Percentiles rank a stretch among this genome's conserved stretches.
These are phyloP conservation scores for Nasua narica DNA, from an alignment of 2,797 vertebrate species.

Conservation along the genomic window DNA sequence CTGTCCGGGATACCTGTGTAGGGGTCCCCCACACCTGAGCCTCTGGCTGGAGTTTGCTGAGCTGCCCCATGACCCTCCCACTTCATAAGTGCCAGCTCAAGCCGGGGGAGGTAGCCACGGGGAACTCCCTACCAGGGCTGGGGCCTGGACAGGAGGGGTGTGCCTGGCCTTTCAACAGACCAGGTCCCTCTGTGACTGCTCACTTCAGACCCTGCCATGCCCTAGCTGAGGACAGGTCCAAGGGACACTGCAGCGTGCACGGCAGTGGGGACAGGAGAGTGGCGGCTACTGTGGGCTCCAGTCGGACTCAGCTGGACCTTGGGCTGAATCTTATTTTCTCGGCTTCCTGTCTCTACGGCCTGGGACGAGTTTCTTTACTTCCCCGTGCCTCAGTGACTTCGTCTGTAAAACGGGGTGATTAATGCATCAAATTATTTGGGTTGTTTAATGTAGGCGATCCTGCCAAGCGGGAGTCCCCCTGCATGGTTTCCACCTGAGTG, in stretches of 20 bases:
- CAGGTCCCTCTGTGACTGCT: neutral
- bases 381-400: neutral
- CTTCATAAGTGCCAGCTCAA: neutral
- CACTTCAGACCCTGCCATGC: neutral
- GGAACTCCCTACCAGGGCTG: neutral
- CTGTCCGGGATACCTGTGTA: neutral
- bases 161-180: neutral
- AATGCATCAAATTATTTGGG: neutral
- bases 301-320: neutral
- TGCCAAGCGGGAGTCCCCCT: neutral
- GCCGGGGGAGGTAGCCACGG: fast-evolving
- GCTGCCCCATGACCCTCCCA: neutral
- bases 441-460: neutral
- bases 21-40: neutral
- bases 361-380: neutral
- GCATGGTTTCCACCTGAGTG: neutral
- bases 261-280: neutral
- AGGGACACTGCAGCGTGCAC: fast-evolving
- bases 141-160: neutral
- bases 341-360: neutral
- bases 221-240: neutral
- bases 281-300: neutral
- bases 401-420: neutral
- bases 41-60: neutral
- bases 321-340: neutral